Percentiles rank a stretch among this genome's conserved stretches.
Conservation (phyloP, 2,888 invertebrate genomes). For the Bellardia bayeri region DNA sequence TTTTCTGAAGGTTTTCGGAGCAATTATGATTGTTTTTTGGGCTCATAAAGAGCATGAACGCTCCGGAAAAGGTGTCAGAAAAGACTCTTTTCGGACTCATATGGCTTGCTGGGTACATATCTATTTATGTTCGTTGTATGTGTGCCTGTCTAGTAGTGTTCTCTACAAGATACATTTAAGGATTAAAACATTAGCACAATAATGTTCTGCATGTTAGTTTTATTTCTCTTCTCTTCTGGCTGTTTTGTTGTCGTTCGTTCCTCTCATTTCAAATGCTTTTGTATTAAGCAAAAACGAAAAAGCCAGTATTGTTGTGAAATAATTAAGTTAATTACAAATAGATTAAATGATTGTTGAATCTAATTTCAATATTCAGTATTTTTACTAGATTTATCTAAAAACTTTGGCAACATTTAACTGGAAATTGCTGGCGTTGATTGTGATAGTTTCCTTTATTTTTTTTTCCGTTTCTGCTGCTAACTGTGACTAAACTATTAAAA, state of each 20-base stretch:
- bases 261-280: slow-evolving; percentile 8
- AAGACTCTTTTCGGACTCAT: no score
- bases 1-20: no score
- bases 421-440: slow-evolving; percentile 32
- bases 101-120: no score
- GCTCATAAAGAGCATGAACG: no score
- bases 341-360: slow-evolving; percentile 65
- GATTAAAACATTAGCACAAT: slow-evolving; percentile 72
- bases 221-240: background rate
- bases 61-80: no score
- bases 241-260: background rate
- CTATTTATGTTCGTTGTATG: background rate
- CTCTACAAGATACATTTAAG: slow-evolving; percentile 71
- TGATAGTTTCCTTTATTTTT: background rate
- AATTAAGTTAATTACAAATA: slow-evolving; percentile 72
- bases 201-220: slow-evolving; percentile 41
- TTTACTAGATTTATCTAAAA: background rate
- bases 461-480: background rate
- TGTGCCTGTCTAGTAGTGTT: slow-evolving; percentile 53
- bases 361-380: slow-evolving; percentile 54
- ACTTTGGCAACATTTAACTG: slow-evolving; percentile 33
- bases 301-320: slow-evolving; percentile 61
- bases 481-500: slow-evolving; percentile 42
- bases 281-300: background rate
- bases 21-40: no score